These are phyloP conservation scores for Plagiodera versicolora DNA, from an alignment of 2,888 invertebrate genomes.

Conservation along the genomic window DNA sequence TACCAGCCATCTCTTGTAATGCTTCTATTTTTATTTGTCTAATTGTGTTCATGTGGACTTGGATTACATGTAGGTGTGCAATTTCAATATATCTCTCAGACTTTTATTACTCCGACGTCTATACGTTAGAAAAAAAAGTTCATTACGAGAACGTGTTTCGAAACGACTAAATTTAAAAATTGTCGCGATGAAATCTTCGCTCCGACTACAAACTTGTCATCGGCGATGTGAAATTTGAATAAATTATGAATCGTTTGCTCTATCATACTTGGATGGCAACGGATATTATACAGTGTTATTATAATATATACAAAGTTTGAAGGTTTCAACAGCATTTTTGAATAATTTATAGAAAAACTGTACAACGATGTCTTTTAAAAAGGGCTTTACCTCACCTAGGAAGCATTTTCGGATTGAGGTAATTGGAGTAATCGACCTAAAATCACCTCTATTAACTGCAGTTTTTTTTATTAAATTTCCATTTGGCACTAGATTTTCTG, in stretches of 20 bases:
- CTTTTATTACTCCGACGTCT: constrained; percentile 21
- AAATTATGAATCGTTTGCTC: background rate
- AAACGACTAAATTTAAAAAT: background rate
- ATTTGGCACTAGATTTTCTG: too few species aligned
- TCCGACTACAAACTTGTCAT: background rate
- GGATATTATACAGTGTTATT: too few species aligned
- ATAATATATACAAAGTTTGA: too few species aligned
- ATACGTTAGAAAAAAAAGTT: background rate
- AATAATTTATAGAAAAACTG: too few species aligned
- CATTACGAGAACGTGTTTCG: background rate
- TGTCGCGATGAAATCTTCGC: background rate
- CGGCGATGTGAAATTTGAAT: background rate
- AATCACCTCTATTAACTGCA: too few species aligned
- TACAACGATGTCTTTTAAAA: too few species aligned
- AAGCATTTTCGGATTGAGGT: too few species aligned
- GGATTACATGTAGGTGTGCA: constrained; percentile 37
- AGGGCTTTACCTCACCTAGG: too few species aligned
- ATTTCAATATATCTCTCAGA: constrained; percentile 30
- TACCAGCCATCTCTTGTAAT: constrained; percentile 34
- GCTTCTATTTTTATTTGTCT: constrained; percentile 36
- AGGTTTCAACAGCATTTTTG: too few species aligned
- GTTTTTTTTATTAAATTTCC: too few species aligned
- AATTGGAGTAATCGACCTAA: too few species aligned
- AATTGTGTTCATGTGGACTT: constrained; percentile 35
- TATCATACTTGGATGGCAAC: background rate